Percentiles rank a stretch among this genome's conserved stretches.
phyloP scores from a whole-genome alignment of 2,797 vertebrate species.

The Tenualosa thibaudeaui region DNA sequence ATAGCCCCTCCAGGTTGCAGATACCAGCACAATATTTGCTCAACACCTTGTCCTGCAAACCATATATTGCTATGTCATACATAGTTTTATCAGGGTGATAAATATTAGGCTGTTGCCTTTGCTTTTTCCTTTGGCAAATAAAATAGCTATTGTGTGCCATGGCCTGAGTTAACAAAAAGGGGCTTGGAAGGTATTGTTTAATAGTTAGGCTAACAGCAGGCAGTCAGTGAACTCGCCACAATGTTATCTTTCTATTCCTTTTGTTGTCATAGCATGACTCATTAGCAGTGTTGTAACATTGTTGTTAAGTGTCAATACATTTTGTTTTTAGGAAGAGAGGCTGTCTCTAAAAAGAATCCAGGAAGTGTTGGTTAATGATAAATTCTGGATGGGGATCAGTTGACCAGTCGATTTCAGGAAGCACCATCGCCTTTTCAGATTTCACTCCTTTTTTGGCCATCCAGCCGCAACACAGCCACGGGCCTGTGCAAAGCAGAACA shows the following conservation, averaged over 20 bases:
- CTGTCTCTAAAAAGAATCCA: background rate
- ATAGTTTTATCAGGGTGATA: background rate
- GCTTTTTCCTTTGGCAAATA: background rate
- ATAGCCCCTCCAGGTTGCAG: background rate
- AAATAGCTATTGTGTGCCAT: background rate
- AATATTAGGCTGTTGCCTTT: background rate
- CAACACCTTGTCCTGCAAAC: background rate
- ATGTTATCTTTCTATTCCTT: background rate
- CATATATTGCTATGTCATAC: background rate
- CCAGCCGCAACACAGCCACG: background rate
- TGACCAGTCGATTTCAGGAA: constrained; percentile 10
- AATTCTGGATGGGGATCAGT: background rate
- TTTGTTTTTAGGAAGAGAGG: background rate
- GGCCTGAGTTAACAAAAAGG: background rate
- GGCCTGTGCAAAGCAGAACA: background rate
- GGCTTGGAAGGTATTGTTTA: background rate
- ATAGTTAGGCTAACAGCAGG: background rate
- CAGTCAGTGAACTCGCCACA: background rate
- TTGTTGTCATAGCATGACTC: background rate
- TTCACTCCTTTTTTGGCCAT: constrained; percentile 16
- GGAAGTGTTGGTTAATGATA: background rate
- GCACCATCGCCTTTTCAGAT: background rate
- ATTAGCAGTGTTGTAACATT: background rate
- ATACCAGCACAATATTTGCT: background rate
- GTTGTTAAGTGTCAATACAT: background rate